Base-by-base conservation (phyloP, 2,797 vertebrate genomes). In the Manis javanica region DNA sequence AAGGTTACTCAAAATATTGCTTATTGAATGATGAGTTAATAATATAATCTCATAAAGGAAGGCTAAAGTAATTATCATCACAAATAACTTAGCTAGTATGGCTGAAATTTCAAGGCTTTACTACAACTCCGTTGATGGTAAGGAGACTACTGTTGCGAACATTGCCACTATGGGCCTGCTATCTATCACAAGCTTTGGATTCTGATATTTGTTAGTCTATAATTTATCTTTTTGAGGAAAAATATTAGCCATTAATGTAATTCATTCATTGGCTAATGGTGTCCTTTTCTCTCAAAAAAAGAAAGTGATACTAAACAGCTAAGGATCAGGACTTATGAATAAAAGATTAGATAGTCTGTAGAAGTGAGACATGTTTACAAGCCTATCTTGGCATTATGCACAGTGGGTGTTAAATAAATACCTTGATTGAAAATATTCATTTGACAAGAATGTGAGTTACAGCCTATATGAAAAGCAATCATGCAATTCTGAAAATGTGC, bases 1-100 rank as follows among this genome's bases (percentile, higher is more conserved):
- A 96, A 72, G 12, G 2, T 53, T 87, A 71, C 53, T 87, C 64
- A 93, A 91, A 96, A 66, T 75, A 77, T 34, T 71, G 87, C 16
- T 49, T 66, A 79, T 9, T 86, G 59, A 95, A 78, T 59, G 53
- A 88, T n/a, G n/a, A 92, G 11, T 61, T 82, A 72, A 72, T 74
- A 61, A 57, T 86, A 46, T 34, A 82, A 83, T 49, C 63, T 59
- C 23, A 71, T 18, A 12, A 19, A 55, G n/a, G 79, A 84, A 92
- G 64, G 34, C 78, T 94, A 83, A 83, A 69, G 69, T 53, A 72
- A 63, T 81, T 87, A 34, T 66, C 88, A 46, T 57, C 64, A 57
- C n/a, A 92, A 82, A 89, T 46, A 46, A 46, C 55, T 37, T 34
- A 37, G 34, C 24, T 88, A n/a, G 9, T 53, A 61, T 2, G 18